A percentile compares a stretch with the other conserved stretches of the same genome.
These are phyloP conservation scores for Actinia tenebrosa DNA, from an alignment of 64 coral and sea anemone species.

Conservation along the genomic window DNA sequence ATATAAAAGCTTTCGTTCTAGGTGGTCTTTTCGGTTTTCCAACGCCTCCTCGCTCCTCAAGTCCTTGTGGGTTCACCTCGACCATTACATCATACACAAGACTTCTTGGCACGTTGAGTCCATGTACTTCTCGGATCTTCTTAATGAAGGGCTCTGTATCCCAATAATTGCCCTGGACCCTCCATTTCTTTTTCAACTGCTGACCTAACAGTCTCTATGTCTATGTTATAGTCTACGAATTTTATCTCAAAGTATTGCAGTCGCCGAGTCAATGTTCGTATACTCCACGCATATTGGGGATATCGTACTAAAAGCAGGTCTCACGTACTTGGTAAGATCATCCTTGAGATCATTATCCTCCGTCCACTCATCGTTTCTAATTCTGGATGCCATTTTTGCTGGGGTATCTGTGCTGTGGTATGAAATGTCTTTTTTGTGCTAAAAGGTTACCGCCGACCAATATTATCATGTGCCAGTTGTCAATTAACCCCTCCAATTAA, in stretches of 20 bases:
- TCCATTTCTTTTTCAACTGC: slow-evolving; percentile 54
- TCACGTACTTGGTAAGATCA: slow-evolving; percentile 7
- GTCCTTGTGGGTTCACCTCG: slow-evolving; percentile 31
- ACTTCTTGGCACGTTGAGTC: slow-evolving; percentile 44
- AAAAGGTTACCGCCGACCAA: too few species aligned
- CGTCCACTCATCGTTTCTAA: slow-evolving; percentile 4
- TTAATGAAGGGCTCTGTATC: slow-evolving; percentile 52
- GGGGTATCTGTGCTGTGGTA: too few species aligned
- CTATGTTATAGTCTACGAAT: slow-evolving; percentile 31
- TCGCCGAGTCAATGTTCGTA: slow-evolving; percentile 48
- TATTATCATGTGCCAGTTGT: too few species aligned
- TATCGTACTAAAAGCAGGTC: slow-evolving; percentile 21
- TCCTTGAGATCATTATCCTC: slow-evolving; percentile 6
- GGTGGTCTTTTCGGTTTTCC: slow-evolving; percentile 19
- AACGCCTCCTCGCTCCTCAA: slow-evolving; percentile 26
- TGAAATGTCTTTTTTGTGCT: too few species aligned
- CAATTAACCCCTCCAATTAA: too few species aligned
- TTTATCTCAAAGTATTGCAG: slow-evolving; percentile 40
- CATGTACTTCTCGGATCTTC: slow-evolving; percentile 44
- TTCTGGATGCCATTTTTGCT: slow-evolving; percentile 8
- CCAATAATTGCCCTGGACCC: slow-evolving; percentile 42
- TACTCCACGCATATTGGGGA: slow-evolving; percentile 60
- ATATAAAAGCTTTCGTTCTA: slow-evolving; percentile 31
- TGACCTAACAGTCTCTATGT: slow-evolving; percentile 33
- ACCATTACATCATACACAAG: slow-evolving; percentile 34